Evolutionary conservation across 92 coral and sea anemone genomes (phyloP).

Genomic region (Porites lobata): DNA sequence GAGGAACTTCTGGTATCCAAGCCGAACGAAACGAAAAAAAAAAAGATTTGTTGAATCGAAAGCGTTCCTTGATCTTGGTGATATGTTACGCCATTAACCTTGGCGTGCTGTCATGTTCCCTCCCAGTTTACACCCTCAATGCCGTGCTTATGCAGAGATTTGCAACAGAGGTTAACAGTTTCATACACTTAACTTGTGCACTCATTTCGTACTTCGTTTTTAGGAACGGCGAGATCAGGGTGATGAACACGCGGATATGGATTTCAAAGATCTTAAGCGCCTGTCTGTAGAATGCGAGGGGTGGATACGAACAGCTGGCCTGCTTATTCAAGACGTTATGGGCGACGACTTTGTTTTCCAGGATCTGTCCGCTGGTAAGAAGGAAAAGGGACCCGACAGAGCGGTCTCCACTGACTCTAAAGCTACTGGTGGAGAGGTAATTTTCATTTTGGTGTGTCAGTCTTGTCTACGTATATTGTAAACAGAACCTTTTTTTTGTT

Average conservation of each 20-base stretch:
- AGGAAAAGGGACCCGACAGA: conserved; percentile 12
- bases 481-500: neutral
- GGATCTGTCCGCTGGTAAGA: conserved; percentile 47
- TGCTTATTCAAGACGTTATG: conserved; percentile 88
- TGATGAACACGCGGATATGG: conserved; percentile 97
- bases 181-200: no score
- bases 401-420: conserved; percentile 34
- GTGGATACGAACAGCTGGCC: conserved; percentile 91
- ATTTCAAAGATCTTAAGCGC: conserved; percentile 92
- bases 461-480: neutral
- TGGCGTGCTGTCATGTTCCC: neutral
- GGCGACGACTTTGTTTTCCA: conserved; percentile 79
- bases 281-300: conserved; percentile 89
- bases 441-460: neutral
- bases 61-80: no score
- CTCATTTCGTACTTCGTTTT: neutral
- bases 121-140: neutral
- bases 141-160: no score
- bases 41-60: no score
- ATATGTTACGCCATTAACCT: no score
- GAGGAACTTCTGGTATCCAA: no score
- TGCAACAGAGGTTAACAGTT: no score
- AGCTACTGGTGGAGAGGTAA: conserved; percentile 43
- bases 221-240: conserved; percentile 75
- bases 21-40: no score